These are phyloP conservation scores for Masnerella sp. DNA, from an alignment of 2,888 invertebrate genomes.

Conservation along the genomic window DNA sequence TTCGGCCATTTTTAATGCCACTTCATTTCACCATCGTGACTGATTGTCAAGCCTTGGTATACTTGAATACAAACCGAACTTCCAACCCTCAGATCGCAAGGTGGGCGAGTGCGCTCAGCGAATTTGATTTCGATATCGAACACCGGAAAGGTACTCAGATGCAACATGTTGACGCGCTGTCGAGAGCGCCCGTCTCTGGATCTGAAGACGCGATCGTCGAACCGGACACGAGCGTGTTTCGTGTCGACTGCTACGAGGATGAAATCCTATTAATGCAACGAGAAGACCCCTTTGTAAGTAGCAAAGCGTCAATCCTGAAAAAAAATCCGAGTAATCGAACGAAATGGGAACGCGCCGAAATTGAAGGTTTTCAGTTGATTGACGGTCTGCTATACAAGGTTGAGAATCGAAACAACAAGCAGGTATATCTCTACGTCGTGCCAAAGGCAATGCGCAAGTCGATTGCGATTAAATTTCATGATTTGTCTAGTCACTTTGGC, in stretches of 20 bases:
- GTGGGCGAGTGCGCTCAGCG: conserved; percentile 7
- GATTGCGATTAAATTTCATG: conserved; percentile 20
- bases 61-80: neutral
- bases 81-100: conserved; percentile 5
- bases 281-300: conserved; percentile 9
- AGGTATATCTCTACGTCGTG: conserved; percentile 1
- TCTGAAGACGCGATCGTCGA: neutral
- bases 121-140: conserved; percentile 2
- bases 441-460: conserved; percentile 16
- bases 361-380: neutral
- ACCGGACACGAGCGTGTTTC: neutral
- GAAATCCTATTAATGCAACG: conserved; percentile 28
- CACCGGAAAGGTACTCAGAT: conserved; percentile 3
- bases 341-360: conserved; percentile 8
- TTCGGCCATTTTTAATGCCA: neutral
- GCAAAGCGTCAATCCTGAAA: conserved; percentile 8
- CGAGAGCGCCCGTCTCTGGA: conserved; percentile 20
- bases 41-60: conserved; percentile 1
- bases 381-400: conserved; percentile 22
- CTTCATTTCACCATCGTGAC: neutral
- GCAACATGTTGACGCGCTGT: conserved; percentile 38
- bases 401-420: neutral
- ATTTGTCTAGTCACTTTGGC: conserved; percentile 31
- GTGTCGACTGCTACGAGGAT: conserved; percentile 2
- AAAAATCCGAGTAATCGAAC: neutral